phyloP scores from a whole-genome alignment of 2,888 invertebrate species.

The Cartodere bifasciata region DNA sequence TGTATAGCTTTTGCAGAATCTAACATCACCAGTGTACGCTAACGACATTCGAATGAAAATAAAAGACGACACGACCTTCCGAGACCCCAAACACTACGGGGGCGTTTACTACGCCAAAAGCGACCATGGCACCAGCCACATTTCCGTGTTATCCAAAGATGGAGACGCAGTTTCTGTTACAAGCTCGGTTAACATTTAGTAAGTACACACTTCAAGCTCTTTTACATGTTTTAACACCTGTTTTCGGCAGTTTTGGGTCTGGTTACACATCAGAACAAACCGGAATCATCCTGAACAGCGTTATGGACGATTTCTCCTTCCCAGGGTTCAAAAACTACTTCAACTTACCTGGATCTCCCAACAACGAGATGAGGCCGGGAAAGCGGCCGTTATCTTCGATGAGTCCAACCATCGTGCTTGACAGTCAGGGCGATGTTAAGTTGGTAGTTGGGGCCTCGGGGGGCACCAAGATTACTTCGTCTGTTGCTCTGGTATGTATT shows the following conservation, averaged over 20 bases:
- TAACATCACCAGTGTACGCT: conserved; percentile 51
- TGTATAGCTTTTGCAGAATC: conserved; percentile 43
- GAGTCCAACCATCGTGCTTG: conserved; percentile 68
- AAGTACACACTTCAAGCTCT: conserved; percentile 14
- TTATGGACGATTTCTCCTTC: conserved; percentile 91
- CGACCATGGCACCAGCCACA: conserved; percentile 79
- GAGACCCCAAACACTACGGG: conserved; percentile 53
- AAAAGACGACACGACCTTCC: conserved; percentile 50
- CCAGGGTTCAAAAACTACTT: conserved; percentile 58
- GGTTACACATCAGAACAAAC: conserved; percentile 64
- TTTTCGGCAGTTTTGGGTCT: conserved; percentile 60
- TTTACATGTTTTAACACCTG: neutral
- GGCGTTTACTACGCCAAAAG: conserved; percentile 43
- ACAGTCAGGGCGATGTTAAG: conserved; percentile 49
- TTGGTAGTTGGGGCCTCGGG: conserved; percentile 73
- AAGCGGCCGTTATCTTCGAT: conserved; percentile 82
- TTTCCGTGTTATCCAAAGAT: conserved; percentile 68
- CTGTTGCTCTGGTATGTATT: conserved; percentile 47
- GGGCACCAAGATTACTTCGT: conserved; percentile 69
- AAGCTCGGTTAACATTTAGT: conserved; percentile 47
- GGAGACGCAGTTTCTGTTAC: conserved; percentile 91
- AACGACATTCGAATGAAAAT: conserved; percentile 46
- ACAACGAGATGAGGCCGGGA: conserved; percentile 66
- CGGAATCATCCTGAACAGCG: conserved; percentile 88
- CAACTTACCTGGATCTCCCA: conserved; percentile 60